Percentiles rank a stretch among this genome's conserved stretches.
Conservation (phyloP, 2,797 vertebrate species). For the Vireo griseus region DNA sequence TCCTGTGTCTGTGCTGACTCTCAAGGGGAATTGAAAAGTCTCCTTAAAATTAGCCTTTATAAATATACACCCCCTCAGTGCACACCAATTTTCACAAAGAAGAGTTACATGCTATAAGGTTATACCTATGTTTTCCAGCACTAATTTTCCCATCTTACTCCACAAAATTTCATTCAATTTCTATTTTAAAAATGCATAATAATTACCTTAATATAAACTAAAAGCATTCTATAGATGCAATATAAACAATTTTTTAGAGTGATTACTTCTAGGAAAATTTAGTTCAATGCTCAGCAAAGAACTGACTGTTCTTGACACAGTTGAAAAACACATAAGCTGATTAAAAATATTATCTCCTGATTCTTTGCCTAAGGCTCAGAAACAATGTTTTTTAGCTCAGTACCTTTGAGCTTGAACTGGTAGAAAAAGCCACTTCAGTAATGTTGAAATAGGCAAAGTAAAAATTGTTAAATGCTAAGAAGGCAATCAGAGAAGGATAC, state of each 20-base stretch:
- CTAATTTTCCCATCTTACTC: neutral
- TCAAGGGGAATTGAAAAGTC: neutral
- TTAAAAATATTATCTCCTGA: neutral
- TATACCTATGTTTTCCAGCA: neutral
- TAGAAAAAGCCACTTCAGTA: neutral
- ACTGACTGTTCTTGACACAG: neutral
- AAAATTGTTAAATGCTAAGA: neutral
- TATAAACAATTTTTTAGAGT: neutral
- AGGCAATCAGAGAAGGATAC: neutral
- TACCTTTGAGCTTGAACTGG: neutral
- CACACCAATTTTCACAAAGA: neutral
- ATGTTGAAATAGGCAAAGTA: neutral
- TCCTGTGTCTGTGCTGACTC: neutral
- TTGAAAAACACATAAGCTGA: neutral
- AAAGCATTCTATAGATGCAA: neutral
- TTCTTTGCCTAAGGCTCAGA: neutral
- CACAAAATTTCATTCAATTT: neutral
- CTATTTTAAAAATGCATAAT: neutral
- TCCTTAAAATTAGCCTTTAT: neutral
- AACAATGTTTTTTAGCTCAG: neutral
- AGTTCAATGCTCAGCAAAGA: neutral
- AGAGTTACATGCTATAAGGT: neutral
- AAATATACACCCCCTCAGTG: neutral
- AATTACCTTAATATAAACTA: neutral
- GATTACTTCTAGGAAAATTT: neutral